These are phyloP conservation scores for Lypha dubia DNA, from an alignment of 2,888 invertebrate genomes.

Conservation along the genomic window DNA sequence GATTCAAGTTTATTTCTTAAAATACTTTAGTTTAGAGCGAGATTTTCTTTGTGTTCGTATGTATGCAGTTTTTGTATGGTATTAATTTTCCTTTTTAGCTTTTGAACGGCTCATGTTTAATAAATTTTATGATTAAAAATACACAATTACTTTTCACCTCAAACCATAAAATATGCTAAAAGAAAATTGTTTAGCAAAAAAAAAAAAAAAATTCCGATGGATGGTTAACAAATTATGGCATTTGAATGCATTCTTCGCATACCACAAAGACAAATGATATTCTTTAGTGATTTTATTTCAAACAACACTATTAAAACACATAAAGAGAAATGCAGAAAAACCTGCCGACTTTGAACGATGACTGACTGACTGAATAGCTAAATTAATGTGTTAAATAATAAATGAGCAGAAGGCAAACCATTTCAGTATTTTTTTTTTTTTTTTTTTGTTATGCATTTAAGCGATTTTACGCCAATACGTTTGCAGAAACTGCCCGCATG, in stretches of 20 bases:
- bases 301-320: conserved; percentile 4
- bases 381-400: conserved; percentile 44
- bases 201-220: conserved; percentile 33
- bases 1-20: no score
- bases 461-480: background rate
- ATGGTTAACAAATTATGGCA: conserved; percentile 64
- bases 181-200: no score
- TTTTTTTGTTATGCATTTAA: conserved; percentile 40
- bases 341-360: conserved; percentile 58
- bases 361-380: conserved; percentile 10
- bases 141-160: background rate
- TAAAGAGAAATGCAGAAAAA: background rate
- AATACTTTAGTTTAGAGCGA: no score
- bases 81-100: background rate
- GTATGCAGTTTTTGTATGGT: no score
- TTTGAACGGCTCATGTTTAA: background rate
- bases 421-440: no score
- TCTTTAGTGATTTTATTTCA: background rate
- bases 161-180: background rate
- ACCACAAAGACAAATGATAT: conserved; percentile 36
- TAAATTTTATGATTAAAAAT: conserved; percentile 1
- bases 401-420: conserved; percentile 28
- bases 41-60: no score
- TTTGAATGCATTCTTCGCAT: conserved; percentile 51
- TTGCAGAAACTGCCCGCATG: background rate